Percentiles rank a stretch among this genome's conserved stretches.
These are phyloP conservation scores for Psophia crepitans DNA, from an alignment of 2,113 vertebrate genomes.

Conservation along the genomic window DNA sequence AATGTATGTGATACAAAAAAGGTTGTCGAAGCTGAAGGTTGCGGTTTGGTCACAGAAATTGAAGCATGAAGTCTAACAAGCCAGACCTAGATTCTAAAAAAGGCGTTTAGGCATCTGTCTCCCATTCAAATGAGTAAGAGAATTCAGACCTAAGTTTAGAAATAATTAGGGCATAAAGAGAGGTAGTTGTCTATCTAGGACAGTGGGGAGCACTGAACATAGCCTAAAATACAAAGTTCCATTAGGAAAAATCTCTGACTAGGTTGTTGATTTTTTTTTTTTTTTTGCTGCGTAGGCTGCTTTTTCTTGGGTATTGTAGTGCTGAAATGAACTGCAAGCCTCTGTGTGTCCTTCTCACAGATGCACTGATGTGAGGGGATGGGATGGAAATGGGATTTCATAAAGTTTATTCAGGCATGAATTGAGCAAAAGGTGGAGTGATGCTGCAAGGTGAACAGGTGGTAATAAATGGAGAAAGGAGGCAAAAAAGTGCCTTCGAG, in stretches of 20 bases:
- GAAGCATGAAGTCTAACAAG: background rate
- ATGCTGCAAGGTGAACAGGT: background rate
- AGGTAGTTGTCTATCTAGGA: conserved; percentile 7
- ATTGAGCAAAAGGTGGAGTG: background rate
- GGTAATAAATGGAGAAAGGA: background rate
- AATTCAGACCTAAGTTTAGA: conserved; percentile 43
- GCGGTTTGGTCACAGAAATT: background rate
- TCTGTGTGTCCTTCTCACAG: background rate
- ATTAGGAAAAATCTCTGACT: background rate
- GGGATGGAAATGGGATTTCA: background rate
- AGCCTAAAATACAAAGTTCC: background rate
- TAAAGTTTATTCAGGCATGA: background rate
- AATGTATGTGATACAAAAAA: background rate
- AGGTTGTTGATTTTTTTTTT: background rate
- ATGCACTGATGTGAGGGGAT: background rate
- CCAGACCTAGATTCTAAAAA: conserved; percentile 19
- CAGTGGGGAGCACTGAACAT: background rate
- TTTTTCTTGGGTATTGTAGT: background rate
- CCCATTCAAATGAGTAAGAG: conserved; percentile 4
- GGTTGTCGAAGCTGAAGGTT: background rate
- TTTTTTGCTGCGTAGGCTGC: background rate
- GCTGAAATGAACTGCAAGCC: background rate
- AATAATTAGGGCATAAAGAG: conserved; percentile 38
- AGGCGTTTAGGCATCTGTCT: background rate
- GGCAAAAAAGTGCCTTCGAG: background rate